A percentile compares a stretch with the other conserved stretches of the same genome.
These are phyloP conservation scores for Labroides dimidiatus DNA, from an alignment of 2,797 vertebrate species.

Conservation along the genomic window DNA sequence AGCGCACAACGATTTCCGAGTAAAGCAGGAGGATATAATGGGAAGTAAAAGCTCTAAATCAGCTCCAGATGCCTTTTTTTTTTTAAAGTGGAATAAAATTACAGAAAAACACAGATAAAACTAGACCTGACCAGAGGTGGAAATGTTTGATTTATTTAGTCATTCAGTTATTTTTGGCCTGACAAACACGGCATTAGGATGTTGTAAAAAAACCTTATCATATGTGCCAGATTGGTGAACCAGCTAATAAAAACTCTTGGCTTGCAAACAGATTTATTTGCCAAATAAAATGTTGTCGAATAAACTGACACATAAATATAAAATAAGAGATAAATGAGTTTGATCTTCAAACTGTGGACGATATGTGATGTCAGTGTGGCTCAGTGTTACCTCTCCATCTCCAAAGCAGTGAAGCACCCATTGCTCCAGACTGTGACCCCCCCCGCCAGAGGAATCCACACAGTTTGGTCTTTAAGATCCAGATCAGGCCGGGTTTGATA, in stretches of 20 bases:
- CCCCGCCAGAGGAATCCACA: conserved; percentile 77
- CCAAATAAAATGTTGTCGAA: conserved; percentile 48
- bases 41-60: conserved; percentile 67
- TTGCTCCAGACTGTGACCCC: conserved; percentile 62
- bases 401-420: conserved; percentile 60
- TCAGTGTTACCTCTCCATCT: conserved; percentile 49
- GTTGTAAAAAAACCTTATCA: conserved; percentile 42
- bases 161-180: conserved; percentile 21
- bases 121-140: conserved; percentile 23
- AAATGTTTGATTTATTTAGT: conserved; percentile 25
- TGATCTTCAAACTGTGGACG: no score
- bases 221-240: conserved; percentile 46
- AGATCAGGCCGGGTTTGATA: conserved; percentile 82
- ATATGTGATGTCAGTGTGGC: no score
- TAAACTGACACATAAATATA: conserved; percentile 47
- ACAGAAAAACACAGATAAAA: conserved; percentile 31
- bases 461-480: conserved; percentile 85
- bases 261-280: conserved; percentile 28
- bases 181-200: conserved; percentile 47
- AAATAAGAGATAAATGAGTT: not conserved
- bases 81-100: conserved; percentile 55
- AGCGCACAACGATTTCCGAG: conserved; percentile 58
- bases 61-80: conserved; percentile 21
- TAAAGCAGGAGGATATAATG: conserved; percentile 56
- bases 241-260: conserved; percentile 43